These are phyloP conservation scores for Lepus europaeus DNA, from an alignment of 2,113 vertebrate species.

Conservation along the genomic window DNA sequence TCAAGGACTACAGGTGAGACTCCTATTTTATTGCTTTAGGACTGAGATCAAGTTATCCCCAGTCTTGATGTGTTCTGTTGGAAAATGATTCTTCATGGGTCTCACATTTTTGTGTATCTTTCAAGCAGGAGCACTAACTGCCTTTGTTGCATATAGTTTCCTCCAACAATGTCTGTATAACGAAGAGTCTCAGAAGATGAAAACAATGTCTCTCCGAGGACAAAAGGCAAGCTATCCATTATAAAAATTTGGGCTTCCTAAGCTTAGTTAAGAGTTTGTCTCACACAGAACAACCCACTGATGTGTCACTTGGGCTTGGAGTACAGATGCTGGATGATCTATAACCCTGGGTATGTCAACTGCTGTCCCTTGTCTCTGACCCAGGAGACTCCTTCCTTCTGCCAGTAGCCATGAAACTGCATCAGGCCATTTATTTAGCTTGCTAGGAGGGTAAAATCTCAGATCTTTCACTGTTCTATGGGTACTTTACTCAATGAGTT, in stretches of 20 bases:
- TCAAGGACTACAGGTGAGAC: background rate
- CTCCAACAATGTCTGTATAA: slow-evolving; percentile 27
- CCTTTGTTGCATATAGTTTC: background rate
- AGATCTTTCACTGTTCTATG: slow-evolving; percentile 9
- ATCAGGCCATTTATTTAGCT: background rate
- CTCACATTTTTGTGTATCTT: background rate
- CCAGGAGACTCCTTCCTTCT: background rate
- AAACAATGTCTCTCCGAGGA: background rate
- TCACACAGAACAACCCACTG: background rate
- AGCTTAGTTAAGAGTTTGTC: background rate
- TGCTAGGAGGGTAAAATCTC: slow-evolving; percentile 1
- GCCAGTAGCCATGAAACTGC: background rate
- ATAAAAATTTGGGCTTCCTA: background rate
- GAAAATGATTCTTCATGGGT: background rate
- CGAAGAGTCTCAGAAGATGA: slow-evolving; percentile 11
- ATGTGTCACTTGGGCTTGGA: background rate
- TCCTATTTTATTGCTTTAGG: background rate
- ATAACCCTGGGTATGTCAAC: background rate
- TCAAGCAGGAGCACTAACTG: background rate
- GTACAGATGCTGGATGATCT: background rate
- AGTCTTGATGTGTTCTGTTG: background rate
- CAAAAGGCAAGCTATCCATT: background rate
- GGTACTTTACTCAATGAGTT: background rate
- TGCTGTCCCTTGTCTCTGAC: slow-evolving; percentile 22
- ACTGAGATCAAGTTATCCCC: background rate